Evolutionary conservation across 2,113 vertebrate genomes (phyloP).

Genomic region (Crypturellus undulatus): DNA sequence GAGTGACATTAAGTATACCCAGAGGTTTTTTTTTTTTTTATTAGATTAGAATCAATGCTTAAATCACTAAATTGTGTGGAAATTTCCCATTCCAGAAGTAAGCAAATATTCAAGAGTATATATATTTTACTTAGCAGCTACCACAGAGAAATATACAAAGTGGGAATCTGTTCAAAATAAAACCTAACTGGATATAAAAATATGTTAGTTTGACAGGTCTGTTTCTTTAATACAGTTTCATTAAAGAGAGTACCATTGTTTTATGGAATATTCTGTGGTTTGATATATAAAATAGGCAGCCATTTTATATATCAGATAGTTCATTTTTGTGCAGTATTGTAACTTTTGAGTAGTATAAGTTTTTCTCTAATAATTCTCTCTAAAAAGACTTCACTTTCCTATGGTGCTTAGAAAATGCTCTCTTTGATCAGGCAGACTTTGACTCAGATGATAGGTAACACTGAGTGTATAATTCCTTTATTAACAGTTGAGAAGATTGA

Average conservation of each 20-base stretch:
- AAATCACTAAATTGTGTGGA: constrained; percentile 64
- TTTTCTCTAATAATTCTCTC: neutral
- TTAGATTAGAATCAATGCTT: constrained; percentile 64
- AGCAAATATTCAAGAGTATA: constrained; percentile 66
- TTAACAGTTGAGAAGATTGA: neutral
- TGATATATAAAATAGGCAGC: constrained; percentile 23
- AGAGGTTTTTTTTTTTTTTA: neutral
- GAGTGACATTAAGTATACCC: constrained; percentile 48
- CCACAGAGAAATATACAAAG: constrained; percentile 70
- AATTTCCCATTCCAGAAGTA: constrained; percentile 69
- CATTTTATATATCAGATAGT: neutral
- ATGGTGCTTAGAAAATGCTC: neutral
- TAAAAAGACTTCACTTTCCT: neutral
- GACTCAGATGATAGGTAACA: neutral
- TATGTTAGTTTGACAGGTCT: constrained; percentile 37
- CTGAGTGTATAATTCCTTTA: neutral
- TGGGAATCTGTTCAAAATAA: constrained; percentile 61
- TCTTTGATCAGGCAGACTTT: neutral
- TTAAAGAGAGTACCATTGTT: constrained; percentile 61
- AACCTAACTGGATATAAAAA: constrained; percentile 55
- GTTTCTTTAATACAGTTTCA: constrained; percentile 47
- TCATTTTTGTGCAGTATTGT: constrained; percentile 17
- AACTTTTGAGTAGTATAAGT: neutral
- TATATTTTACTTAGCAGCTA: constrained; percentile 71
- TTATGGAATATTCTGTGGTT: constrained; percentile 35